A percentile compares a stretch with the other conserved stretches of the same genome.
These are phyloP conservation scores for Caenorhabditis latens DNA, from an alignment of 1,140 invertebrate species.

Conservation along the genomic window DNA sequence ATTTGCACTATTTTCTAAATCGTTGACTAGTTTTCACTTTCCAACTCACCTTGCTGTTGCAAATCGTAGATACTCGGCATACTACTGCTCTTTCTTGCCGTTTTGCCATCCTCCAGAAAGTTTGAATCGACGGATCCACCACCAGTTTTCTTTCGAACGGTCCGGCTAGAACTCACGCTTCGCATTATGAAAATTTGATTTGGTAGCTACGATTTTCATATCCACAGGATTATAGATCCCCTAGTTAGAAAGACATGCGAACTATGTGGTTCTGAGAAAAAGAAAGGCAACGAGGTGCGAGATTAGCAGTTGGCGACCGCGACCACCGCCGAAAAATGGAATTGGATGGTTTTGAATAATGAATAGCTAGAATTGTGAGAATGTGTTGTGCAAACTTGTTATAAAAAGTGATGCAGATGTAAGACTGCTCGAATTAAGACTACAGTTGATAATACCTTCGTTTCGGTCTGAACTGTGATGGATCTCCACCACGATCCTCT, in stretches of 20 bases:
- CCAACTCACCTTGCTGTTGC: slow-evolving; percentile 36
- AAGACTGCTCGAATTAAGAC: neutral
- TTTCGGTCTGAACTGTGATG: slow-evolving; percentile 21
- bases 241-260: neutral
- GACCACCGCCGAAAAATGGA: neutral
- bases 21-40: too few relatives aligned
- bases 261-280: neutral
- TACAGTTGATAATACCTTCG: slow-evolving; percentile 12
- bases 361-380: neutral
- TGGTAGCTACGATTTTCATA: neutral
- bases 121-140: slow-evolving; percentile 51
- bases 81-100: slow-evolving; percentile 57
- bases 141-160: slow-evolving; percentile 51
- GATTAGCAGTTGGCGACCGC: neutral
- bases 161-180: slow-evolving; percentile 30
- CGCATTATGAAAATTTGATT: slow-evolving; percentile 49
- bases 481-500: slow-evolving; percentile 6
- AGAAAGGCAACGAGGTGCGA: neutral
- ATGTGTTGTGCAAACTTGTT: neutral
- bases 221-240: neutral
- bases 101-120: slow-evolving; percentile 43
- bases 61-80: slow-evolving; percentile 64
- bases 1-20: too few relatives aligned
- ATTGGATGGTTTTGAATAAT: neutral
- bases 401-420: neutral